Evolutionary conservation across 2,888 invertebrate species (phyloP), one percentile per base, ranked within the genome.

Genomic region (Abrostola triplasia): DNA sequence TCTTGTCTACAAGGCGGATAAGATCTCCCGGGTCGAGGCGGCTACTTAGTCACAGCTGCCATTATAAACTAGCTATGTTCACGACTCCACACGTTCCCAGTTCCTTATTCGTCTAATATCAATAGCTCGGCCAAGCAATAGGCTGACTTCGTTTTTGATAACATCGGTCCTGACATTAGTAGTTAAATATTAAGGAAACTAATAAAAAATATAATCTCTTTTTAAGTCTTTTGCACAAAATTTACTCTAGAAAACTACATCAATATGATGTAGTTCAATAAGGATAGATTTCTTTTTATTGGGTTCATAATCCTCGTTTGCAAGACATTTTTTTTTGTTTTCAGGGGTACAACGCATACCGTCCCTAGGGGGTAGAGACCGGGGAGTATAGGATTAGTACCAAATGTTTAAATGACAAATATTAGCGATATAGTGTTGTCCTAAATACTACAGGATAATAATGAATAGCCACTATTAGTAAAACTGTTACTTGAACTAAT

Each of bases 1-100:
- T 68, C 57, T 65, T 79, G 77, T 79, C 71, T 67, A 73, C 77
- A 76, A 71, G 40, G 5, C 7, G 12, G 79, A 79, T 79, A 66
- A 64, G 40, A 79, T 78, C 73, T 65, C n/a, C 35, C 38, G 36
- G 38, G 69, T 70, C 61, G 67, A 72, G 65, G 64, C 64, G 47
- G 62, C 62, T 64, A 64, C 51, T 64, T 58, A 70, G 68, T 71
- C 65, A 56, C 56, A 60, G 36, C 48, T 37, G 48, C 55, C 56
- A 59, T 60, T 73, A 68, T 66, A 68, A 67, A 64, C 57, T 64
- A 71, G 59, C 55, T 61, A 8, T 6, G 60, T 48, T 77, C 78
- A 77, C 75, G 78, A 71, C 57, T 71, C 7, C 36, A 40, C 67
- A 64, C 51, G 59, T 59, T 57, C 59, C 13, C n/a, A 47, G 67